Base-by-base conservation (phyloP, 1,140 invertebrate genomes). In the Nebria ingens region DNA sequence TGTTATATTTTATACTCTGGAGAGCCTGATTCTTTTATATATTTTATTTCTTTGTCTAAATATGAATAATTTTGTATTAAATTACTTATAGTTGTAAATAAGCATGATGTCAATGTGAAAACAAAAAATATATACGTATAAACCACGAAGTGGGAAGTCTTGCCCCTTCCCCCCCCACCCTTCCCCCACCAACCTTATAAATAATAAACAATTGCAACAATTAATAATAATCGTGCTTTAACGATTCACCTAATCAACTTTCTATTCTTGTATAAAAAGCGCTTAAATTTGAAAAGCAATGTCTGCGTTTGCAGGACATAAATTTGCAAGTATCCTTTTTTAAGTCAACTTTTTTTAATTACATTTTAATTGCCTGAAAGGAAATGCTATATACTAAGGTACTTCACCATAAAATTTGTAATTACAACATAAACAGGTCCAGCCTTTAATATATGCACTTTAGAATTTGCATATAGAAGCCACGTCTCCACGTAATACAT, bases 351-450 rank as follows among this genome's bases (percentile, higher is more conserved):
- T n/a, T 45, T 45, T 45, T 45, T 45, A 45, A 45, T 45, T 45
- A 45, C 40, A 45, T 4, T 45, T 45, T 45, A 45, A 45, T 45
- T 45, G 15, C 40, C 9, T 12, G 40, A 45, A 17, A 17, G 40
- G 17, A 45, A 45, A 45, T 17, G 40, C 40, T 45, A 9, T 17
- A 17, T 45, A 45, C 40, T 12, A 11, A 45, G 40, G 17, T 17
- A 11, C 9, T 45, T 45, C 9, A 45, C 40, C 40, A 45, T 45
- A 45, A 45, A 45, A 45, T 45, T 45, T 45, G 40, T 45, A 45
- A 45, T 45, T 45, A 45, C 40, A 12, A 45, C 40, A 45, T 45
- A 45, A 45, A 45, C 40, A 45, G 40, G 15, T 6, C 40, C 40
- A 17, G 3, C 9, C 9, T 45, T 45, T 45, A 45, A 45, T 45